phyloP scores from a whole-genome alignment of 2,888 invertebrate species.

The Trichopria drosophilae region DNA sequence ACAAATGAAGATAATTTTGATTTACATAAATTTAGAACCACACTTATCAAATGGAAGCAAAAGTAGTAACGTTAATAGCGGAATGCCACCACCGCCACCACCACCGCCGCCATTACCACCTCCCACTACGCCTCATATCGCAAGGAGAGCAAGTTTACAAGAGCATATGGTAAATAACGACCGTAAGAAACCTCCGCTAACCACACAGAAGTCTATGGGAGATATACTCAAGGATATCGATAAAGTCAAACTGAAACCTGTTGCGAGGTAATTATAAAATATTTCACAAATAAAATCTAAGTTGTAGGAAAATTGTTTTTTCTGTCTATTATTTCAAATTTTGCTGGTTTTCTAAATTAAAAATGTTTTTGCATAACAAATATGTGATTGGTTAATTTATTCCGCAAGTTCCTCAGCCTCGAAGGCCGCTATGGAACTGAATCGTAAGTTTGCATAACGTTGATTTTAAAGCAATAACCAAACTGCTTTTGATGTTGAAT shows the following conservation, averaged over 20 bases:
- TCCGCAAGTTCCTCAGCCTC: too few species aligned
- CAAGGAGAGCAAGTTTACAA: constrained; percentile 54
- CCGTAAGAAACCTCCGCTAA: constrained; percentile 45
- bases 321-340: too few species aligned
- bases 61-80: constrained; percentile 18
- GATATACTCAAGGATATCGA: constrained; percentile 54
- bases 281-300: too few species aligned
- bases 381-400: too few species aligned
- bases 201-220: constrained; percentile 51
- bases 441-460: too few species aligned
- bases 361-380: too few species aligned
- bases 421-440: too few species aligned
- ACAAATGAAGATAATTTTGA: neutral
- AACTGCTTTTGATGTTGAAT: too few species aligned
- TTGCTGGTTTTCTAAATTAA: too few species aligned
- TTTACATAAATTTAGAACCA: neutral
- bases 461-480: too few species aligned
- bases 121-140: constrained; percentile 55
- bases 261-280: constrained; percentile 45
- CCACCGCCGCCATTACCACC: constrained; percentile 52
- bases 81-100: constrained; percentile 41
- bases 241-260: constrained; percentile 49
- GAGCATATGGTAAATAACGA: constrained; percentile 51
- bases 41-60: constrained; percentile 38
- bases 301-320: too few species aligned